Evolutionary conservation across 2,113 vertebrate species (phyloP), one percentile per base, ranked within the genome.

Genomic region (Actinemys pallida): DNA sequence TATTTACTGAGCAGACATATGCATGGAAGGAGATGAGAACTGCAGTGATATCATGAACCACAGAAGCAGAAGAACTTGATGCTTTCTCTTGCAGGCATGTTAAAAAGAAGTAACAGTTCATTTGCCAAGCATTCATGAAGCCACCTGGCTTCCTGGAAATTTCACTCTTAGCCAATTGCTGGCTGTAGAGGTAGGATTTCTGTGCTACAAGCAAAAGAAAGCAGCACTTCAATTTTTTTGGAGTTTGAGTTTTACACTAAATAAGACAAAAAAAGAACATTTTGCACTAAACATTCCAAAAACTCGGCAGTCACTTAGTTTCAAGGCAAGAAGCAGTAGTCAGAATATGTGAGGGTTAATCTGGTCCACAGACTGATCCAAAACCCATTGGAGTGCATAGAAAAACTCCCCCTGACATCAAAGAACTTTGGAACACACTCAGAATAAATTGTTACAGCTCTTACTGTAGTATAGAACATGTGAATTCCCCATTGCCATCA

Each of bases 181-280:
- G 47, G 31, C 39, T 22, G 39, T 12, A 8, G 20, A 72, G 81
- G 82, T 90, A 9, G 56, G 79, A 50, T 31, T 25, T 88, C 65
- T 50, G 35, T 1, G 42, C n/a, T 39, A 7, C 5, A 1, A 42
- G 19, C 45, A 2, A n/a, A 56, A 35, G 14, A 72, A 88, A 52
- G 2, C 2, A 39, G 84, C 75, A 16, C 84, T 78, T 24, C 17
- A 27, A 0, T 2, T 5, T 59, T 57, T 31, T 6, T 9, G 69
- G 69, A 56, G 49, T 2, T 76, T 6, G 5, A 42, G 9, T 65
- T 90, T 86, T 12, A 16, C 31, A 47, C 69, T 76, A 35, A 53
- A 62, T 1, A 56, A 10, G 47, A 2, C 17, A 49, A 0, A 0
- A 29, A 49, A 81, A n/a, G 50, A 39, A 1, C 9, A 5, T 69